These are phyloP conservation scores for Orthosia gracilis DNA, from an alignment of 2,888 invertebrate species.

Conservation along the genomic window DNA sequence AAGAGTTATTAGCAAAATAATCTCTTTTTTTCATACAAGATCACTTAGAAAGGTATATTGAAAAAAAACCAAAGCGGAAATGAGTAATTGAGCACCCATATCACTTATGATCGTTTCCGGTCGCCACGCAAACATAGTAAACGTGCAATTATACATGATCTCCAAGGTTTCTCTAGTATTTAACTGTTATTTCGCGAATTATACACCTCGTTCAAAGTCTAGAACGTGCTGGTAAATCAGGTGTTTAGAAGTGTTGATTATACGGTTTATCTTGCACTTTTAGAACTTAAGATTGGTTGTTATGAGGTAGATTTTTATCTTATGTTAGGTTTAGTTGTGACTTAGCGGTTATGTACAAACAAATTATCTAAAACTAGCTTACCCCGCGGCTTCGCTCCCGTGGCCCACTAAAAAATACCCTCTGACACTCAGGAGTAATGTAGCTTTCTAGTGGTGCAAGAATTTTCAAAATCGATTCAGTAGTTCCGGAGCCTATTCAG, in stretches of 20 bases:
- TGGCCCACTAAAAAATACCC: too few species aligned
- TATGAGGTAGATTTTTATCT: conserved; percentile 2
- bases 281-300: neutral
- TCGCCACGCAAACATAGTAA: conserved; percentile 6
- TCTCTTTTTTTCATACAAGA: too few species aligned
- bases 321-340: too few species aligned
- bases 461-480: too few species aligned
- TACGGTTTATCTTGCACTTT: neutral
- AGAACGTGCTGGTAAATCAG: conserved; percentile 10
- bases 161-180: conserved; percentile 54
- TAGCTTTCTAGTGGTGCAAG: too few species aligned
- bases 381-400: too few species aligned
- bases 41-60: neutral
- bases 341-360: neutral
- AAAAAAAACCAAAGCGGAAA: conserved; percentile 8
- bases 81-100: conserved; percentile 19
- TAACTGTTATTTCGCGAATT: conserved; percentile 54
- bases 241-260: conserved; percentile 30
- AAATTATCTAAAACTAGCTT: too few species aligned
- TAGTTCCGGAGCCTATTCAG: too few species aligned
- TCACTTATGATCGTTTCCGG: conserved; percentile 19
- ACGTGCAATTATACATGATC: conserved; percentile 44
- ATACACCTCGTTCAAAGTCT: conserved; percentile 22
- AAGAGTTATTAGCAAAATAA: too few species aligned
- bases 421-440: too few species aligned